Evolutionary conservation across 2,113 vertebrate species (phyloP).

Genomic region (Dryoscopus gambensis): DNA sequence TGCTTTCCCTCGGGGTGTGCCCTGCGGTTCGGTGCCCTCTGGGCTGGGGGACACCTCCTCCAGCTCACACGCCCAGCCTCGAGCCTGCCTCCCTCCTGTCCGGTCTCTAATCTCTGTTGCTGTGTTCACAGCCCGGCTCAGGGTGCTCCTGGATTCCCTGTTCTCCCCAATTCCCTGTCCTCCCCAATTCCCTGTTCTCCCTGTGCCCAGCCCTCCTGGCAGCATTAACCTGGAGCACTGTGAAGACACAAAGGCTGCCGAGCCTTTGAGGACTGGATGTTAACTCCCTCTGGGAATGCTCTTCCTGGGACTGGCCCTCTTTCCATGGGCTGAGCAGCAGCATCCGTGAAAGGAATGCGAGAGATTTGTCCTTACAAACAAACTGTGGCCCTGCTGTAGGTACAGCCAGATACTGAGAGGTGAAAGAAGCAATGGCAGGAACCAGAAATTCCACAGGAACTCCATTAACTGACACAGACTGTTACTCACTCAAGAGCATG

Average conservation of each 20-base stretch:
- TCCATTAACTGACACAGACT: neutral
- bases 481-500: neutral
- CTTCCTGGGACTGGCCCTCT: fast-evolving
- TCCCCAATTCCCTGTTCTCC: neutral
- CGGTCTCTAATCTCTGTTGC: neutral
- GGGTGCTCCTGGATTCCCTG: neutral
- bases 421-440: neutral
- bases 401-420: neutral
- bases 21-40: neutral
- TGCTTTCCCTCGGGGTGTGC: neutral
- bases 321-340: neutral
- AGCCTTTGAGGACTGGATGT: neutral
- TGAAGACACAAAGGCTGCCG: neutral
- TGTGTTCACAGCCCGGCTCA: neutral
- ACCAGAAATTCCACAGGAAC: neutral
- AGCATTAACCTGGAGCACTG: neutral
- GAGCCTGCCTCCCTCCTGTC: neutral
- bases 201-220: neutral
- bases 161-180: neutral
- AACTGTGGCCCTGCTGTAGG: neutral
- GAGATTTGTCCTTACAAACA: neutral
- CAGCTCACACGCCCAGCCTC: neutral
- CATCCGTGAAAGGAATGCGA: neutral
- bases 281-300: neutral
- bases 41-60: neutral